Evolutionary conservation across 2,113 vertebrate species (phyloP), one percentile per base, ranked within the genome.

Genomic region (Neotragus moschatus): DNA sequence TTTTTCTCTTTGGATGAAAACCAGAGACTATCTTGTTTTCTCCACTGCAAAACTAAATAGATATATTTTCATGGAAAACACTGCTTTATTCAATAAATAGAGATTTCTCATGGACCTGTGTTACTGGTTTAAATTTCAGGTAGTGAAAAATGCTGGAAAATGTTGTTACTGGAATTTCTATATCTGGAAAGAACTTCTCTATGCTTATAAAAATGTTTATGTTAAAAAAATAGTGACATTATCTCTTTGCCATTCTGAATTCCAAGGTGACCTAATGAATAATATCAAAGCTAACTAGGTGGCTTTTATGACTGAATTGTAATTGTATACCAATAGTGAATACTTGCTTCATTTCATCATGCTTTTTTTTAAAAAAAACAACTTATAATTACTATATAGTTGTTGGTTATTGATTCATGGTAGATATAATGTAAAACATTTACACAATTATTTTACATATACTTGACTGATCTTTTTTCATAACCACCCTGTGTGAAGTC

Each of bases 91-190:
- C 87, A 93, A 17, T 95, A 93, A 86, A 49, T 75, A 87, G 91
- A 95, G 53, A 14, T 51, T 98, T 98, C 75, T 90, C n/a, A 51
- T 92, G 43, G 66, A 75, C n/a, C 23, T 30, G 56, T 96, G 39
- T 97, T 98, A 93, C 49, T 95, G 90, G 60, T 82, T 91, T 97
- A 95, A 93, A 73, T 97, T 96, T 87, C 96, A 80, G 63, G 53
- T 89, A 87, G 28, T 95, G 95, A 96, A 92, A 97, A 98, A 97
- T 95, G 16, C 81, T 96, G 87, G 75, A 91, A 43, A 97, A 98
- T 85, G 21, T 92, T 96, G 55, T 66, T 97, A 43, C 39, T 96
- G 39, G 43, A 91, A 85, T 97, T 84, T 87, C 47, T 95, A 7
- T 85, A 85, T 96, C 80, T 96, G 55, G 47, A 66, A 97, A 88